These are phyloP conservation scores for Scyliorhinus canicula DNA, from an alignment of 2,797 vertebrate species.

Conservation along the genomic window DNA sequence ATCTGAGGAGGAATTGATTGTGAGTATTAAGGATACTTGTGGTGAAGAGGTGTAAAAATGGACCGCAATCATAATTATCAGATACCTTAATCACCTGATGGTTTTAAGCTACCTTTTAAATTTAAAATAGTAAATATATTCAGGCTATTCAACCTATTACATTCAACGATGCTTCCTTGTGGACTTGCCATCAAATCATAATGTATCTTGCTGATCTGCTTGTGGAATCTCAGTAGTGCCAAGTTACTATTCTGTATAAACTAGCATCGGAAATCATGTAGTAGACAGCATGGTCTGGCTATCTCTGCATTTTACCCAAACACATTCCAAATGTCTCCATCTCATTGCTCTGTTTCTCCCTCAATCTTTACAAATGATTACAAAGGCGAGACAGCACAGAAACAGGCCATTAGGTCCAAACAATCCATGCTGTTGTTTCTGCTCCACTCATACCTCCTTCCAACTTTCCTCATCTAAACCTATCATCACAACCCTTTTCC, in stretches of 20 bases:
- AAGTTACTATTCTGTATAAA: neutral
- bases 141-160: neutral
- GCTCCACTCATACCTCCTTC: neutral
- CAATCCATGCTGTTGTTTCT: neutral
- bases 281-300: neutral
- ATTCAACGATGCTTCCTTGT: neutral
- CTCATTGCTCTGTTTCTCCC: neutral
- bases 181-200: neutral
- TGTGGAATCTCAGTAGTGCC: neutral
- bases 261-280: neutral
- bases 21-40: neutral
- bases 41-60: neutral
- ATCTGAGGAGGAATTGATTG: neutral
- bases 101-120: neutral
- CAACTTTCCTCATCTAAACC: neutral
- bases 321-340: neutral
- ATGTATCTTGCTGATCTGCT: neutral
- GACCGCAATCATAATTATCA: neutral
- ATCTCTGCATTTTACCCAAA: neutral
- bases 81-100: neutral
- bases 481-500: neutral
- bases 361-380: neutral
- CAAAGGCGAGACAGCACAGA: no score
- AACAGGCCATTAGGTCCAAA: no score
- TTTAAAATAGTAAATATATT: neutral